Evolutionary conservation across 2,797 vertebrate genomes (phyloP), one percentile per base, ranked within the genome.

Genomic region (Takifugu rubripes): DNA sequence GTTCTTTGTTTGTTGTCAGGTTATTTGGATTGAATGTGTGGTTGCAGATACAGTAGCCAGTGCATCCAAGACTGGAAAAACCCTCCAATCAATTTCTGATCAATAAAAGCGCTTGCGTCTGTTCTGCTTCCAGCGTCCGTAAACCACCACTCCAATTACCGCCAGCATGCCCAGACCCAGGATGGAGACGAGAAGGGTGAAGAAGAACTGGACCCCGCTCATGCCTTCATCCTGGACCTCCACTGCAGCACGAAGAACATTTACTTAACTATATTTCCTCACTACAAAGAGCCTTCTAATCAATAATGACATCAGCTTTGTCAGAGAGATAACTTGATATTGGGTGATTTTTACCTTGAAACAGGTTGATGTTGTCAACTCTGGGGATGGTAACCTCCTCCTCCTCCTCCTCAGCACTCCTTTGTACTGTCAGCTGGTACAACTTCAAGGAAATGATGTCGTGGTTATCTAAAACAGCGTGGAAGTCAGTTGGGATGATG

Each of bases 61-160:
- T 64, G 52, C 43, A 50, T 36, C 56, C 27, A 6, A 7, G 31
- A 9, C 31, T 33, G 31, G 8, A 10, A 33, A 33, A 33, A 8
- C 29, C 29, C 29, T 31, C 6, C 29, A 31, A 31, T 8, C 29
- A 6, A 31, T 2, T 3, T 33, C 17, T 15, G 7, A 40, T 97
- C 92, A 98, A 56, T 97, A 99, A 88, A 98, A 99, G 24, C 93
- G 94, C 16, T 98, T 99, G 66, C 94, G 90, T 68, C 91, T 93
- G 81, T 94, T 93, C 53, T 96, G 93, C 78, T 94, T 96, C 95
- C 95, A 97, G 72, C 93, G 95, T 64, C 91, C 90, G 70, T 94
- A 96, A 52, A 94, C 12, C 0, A 94, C 82, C 61, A 96, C 69
- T 0, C 87, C 90, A 0, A 94, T 91, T 59, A 94, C 92, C 0